Percentiles rank a stretch among this genome's conserved stretches.
Conservation (phyloP, 2,888 invertebrate species). For the Tolmerus cingulatus region DNA sequence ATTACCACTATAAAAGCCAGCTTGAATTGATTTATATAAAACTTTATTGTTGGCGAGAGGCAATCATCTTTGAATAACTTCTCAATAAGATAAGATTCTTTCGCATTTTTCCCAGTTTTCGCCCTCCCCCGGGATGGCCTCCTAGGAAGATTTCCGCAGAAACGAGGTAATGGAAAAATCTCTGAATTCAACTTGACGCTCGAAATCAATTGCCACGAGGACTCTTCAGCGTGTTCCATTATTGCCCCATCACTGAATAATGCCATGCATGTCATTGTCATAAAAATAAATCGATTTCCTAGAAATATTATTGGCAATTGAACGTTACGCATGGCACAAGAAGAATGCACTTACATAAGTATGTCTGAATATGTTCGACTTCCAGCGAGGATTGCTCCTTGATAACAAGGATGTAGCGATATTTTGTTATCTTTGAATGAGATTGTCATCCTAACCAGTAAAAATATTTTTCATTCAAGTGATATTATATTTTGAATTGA, state of each 20-base stretch:
- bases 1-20: neutral
- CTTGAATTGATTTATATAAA: neutral
- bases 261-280: neutral
- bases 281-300: neutral
- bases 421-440: neutral
- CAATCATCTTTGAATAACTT: neutral
- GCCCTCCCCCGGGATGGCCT: neutral
- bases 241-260: neutral
- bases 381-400: neutral
- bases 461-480: neutral
- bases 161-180: neutral
- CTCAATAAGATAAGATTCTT: neutral
- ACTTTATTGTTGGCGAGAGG: neutral
- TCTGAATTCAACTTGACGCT: neutral
- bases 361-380: neutral
- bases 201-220: neutral
- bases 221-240: neutral
- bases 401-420: neutral
- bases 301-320: neutral
- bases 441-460: neutral
- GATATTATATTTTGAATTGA: neutral
- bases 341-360: neutral
- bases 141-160: neutral
- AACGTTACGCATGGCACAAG: neutral
- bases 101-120: neutral